phyloP scores from a whole-genome alignment of 2,113 vertebrate species.

The Ibidorhyncha struthersii region DNA sequence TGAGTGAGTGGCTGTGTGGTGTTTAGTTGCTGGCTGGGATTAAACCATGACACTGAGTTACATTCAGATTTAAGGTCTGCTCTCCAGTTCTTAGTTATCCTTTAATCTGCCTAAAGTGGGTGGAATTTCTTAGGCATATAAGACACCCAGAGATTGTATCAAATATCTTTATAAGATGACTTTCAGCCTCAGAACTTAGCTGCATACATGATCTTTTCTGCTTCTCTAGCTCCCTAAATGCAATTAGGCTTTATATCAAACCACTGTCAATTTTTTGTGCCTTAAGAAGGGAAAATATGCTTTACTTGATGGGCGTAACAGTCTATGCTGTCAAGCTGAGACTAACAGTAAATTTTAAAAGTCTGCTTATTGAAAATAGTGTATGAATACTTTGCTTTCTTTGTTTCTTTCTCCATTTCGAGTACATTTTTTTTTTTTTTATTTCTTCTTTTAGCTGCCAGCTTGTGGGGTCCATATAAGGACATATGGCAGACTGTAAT shows the following conservation, averaged over 20 bases:
- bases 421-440: neutral
- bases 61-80: neutral
- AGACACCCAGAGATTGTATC: neutral
- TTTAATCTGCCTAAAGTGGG: neutral
- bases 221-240: neutral
- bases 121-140: neutral
- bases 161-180: neutral
- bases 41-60: neutral
- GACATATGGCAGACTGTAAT: conserved; percentile 93
- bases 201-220: neutral
- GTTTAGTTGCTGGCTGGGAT: neutral
- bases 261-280: neutral
- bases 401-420: neutral
- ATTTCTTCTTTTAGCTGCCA: conserved; percentile 82
- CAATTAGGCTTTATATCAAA: neutral
- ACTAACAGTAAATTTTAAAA: neutral
- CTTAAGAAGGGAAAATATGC: neutral
- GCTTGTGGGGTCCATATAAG: conserved; percentile 95
- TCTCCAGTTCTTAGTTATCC: neutral
- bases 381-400: neutral
- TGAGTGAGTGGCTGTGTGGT: neutral
- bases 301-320: neutral
- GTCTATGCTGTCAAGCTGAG: neutral
- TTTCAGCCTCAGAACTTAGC: neutral
- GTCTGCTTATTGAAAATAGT: neutral